A percentile compares a stretch with the other conserved stretches of the same genome.
phyloP scores from a whole-genome alignment of 1,140 invertebrate genomes.

The Drosophila pseudoobscura region DNA sequence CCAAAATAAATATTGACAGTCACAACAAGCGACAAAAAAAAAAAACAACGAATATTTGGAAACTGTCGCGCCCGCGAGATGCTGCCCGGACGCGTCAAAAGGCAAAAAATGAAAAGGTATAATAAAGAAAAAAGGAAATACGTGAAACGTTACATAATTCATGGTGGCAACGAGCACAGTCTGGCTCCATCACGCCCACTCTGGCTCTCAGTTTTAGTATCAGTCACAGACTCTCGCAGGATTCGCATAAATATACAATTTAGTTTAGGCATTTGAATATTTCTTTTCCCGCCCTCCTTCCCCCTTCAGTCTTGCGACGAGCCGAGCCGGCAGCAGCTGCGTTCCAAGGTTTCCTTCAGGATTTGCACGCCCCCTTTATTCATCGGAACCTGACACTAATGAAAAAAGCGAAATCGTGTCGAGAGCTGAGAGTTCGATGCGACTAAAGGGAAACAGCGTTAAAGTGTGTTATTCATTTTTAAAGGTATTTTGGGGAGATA shows the following conservation, averaged over 20 bases:
- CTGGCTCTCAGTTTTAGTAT: slow-evolving; percentile 15
- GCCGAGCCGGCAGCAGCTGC: slow-evolving; percentile 34
- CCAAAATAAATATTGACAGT: slow-evolving; percentile 69
- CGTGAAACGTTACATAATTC: slow-evolving; percentile 63
- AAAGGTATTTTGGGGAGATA: no score
- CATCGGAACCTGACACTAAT: slow-evolving; percentile 46
- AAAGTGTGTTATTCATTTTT: no score
- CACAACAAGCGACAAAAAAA: slow-evolving; percentile 42
- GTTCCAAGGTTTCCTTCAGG: slow-evolving; percentile 25
- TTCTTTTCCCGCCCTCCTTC: background rate
- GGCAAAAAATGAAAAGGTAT: slow-evolving; percentile 37
- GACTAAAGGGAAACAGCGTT: slow-evolving; percentile 1
- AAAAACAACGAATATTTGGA: slow-evolving; percentile 33
- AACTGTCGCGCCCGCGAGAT: slow-evolving; percentile 47
- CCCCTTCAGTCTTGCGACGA: slow-evolving; percentile 53
- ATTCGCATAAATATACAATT: slow-evolving; percentile 51
- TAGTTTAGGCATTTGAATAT: slow-evolving; percentile 58
- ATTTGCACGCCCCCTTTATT: slow-evolving; percentile 36
- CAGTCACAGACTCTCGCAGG: slow-evolving; percentile 25
- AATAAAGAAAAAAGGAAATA: slow-evolving; percentile 33
- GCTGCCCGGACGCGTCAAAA: slow-evolving; percentile 35
- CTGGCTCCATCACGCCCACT: background rate
- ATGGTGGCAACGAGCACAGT: slow-evolving; percentile 21
- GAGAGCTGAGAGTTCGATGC: slow-evolving; percentile 18
- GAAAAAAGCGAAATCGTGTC: slow-evolving; percentile 47